Evolutionary conservation across 2,113 vertebrate species (phyloP).

Genomic region (Hypomesus transpacificus): DNA sequence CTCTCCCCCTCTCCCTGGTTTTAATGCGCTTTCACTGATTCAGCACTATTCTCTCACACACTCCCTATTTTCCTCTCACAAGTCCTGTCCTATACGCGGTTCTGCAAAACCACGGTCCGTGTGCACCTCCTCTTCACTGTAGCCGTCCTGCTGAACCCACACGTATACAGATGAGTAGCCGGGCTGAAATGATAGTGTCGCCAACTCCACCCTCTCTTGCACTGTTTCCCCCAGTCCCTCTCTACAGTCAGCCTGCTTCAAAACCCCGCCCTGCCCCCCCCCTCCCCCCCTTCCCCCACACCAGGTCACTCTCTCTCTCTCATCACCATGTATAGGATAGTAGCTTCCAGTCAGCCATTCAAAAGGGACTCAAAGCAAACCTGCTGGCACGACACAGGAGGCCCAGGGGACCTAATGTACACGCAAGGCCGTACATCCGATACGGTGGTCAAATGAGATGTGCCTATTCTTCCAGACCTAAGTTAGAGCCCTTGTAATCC

Average conservation of each 20-base stretch:
- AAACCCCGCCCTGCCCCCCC: slow-evolving; percentile 30
- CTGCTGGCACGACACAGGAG: slow-evolving; percentile 60
- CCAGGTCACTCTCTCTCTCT: slow-evolving; percentile 26
- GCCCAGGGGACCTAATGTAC: slow-evolving; percentile 30
- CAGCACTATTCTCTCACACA: slow-evolving; percentile 48
- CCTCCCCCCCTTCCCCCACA: slow-evolving; percentile 7
- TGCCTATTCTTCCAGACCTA: too few relatives aligned
- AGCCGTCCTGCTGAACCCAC: slow-evolving; percentile 26
- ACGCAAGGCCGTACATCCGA: slow-evolving; percentile 7
- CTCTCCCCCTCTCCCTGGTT: slow-evolving; percentile 49
- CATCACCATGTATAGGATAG: slow-evolving; percentile 57
- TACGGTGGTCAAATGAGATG: too few relatives aligned
- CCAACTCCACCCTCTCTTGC: slow-evolving; percentile 39
- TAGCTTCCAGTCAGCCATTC: slow-evolving; percentile 65
- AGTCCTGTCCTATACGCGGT: slow-evolving; percentile 27
- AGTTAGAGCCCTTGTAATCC: too few relatives aligned
- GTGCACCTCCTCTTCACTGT: slow-evolving; percentile 42
- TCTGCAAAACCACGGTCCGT: slow-evolving; percentile 42
- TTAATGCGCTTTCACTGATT: slow-evolving; percentile 60
- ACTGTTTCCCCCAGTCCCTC: slow-evolving; percentile 25
- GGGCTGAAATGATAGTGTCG: slow-evolving; percentile 36
- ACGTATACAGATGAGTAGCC: slow-evolving; percentile 40
- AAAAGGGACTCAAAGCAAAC: slow-evolving; percentile 54
- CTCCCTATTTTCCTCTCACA: not conserved
- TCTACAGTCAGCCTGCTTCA: slow-evolving; percentile 21